These are phyloP conservation scores for Pammene aurita DNA, from an alignment of 2,888 invertebrate species.

Conservation along the genomic window DNA sequence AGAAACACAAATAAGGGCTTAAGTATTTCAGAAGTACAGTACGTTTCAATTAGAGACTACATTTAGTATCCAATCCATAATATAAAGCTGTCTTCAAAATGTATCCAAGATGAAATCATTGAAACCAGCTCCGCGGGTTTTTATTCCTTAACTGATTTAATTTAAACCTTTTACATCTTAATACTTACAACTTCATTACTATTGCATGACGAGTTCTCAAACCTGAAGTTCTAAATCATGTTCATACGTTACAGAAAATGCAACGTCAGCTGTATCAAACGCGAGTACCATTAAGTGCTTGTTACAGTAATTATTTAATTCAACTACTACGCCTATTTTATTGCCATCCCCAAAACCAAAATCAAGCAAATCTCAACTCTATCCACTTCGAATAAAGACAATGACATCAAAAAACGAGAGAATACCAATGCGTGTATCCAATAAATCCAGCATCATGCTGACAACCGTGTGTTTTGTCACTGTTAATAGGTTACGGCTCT, in stretches of 20 bases:
- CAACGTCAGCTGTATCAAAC: constrained; percentile 40
- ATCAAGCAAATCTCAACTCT: constrained; percentile 42
- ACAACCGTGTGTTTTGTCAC: constrained; percentile 76
- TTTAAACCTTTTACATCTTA: constrained; percentile 2
- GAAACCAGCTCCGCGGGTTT: neutral
- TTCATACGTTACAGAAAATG: constrained; percentile 16
- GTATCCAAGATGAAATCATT: neutral
- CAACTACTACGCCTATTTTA: constrained; percentile 46
- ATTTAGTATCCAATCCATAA: no score
- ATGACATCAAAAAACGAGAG: constrained; percentile 32
- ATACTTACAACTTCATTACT: constrained; percentile 21
- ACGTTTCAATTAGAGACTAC: no score
- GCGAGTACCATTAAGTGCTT: constrained; percentile 51
- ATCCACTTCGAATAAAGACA: constrained; percentile 36
- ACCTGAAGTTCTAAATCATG: constrained; percentile 33
- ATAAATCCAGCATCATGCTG: constrained; percentile 75
- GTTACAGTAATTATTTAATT: constrained; percentile 71
- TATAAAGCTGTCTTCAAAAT: neutral
- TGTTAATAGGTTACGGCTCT: constrained; percentile 74
- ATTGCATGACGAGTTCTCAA: constrained; percentile 21
- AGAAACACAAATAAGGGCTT: no score
- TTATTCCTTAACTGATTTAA: neutral
- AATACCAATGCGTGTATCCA: constrained; percentile 41
- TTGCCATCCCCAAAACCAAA: constrained; percentile 39
- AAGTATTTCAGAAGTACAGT: no score